phyloP scores from a whole-genome alignment of 2,113 vertebrate genomes.

The Tyrannus savana region DNA sequence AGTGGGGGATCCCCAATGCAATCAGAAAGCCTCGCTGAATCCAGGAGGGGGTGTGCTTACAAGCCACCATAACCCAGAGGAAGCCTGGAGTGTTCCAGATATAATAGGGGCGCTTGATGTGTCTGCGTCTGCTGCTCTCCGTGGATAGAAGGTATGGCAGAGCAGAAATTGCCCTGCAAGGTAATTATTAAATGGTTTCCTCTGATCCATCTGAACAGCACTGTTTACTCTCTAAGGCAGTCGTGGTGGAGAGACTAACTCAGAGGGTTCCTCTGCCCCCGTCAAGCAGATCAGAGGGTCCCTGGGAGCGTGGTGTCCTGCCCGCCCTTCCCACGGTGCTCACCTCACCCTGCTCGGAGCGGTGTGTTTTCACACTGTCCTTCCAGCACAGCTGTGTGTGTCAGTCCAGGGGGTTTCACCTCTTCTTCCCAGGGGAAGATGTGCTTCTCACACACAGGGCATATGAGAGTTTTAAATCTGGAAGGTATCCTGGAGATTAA shows the following conservation, averaged over 20 bases:
- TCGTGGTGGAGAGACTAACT: not conserved
- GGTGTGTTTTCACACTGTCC: not conserved
- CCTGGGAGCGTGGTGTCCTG: not conserved
- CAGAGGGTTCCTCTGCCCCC: not conserved
- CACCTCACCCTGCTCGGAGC: not conserved
- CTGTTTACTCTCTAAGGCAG: not conserved
- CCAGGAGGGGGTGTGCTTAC: constrained; percentile 37
- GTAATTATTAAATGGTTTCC: constrained; percentile 32
- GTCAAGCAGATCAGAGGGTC: not conserved
- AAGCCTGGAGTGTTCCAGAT: constrained; percentile 28
- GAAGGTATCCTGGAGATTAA: not conserved
- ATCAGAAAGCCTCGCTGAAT: constrained; percentile 54
- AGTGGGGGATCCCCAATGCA: constrained; percentile 39
- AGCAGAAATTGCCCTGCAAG: constrained; percentile 35
- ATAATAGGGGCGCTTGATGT: not conserved
- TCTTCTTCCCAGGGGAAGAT: not conserved
- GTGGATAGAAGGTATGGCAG: not conserved
- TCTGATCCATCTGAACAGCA: constrained; percentile 15
- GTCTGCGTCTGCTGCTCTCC: not conserved
- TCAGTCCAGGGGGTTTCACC: not conserved
- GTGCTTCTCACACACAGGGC: not conserved
- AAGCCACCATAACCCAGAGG: not conserved
- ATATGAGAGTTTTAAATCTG: not conserved
- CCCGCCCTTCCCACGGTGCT: not conserved
- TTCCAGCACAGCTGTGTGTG: not conserved